phyloP scores from a whole-genome alignment of 2,888 invertebrate species.

The Oxycera nigricornis region DNA sequence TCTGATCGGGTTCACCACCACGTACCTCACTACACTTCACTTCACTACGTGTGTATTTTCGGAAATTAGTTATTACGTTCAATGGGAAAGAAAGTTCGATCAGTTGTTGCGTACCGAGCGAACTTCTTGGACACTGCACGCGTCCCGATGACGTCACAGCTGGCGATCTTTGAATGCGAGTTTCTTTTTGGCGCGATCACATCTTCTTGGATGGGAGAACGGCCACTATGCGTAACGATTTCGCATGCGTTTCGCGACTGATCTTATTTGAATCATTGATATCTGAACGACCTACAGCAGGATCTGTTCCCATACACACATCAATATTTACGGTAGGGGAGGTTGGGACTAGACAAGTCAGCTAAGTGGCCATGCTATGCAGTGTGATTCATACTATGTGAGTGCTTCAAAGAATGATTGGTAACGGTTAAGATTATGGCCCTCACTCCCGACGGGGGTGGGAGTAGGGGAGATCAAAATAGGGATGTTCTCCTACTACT shows the following conservation, averaged over 20 bases:
- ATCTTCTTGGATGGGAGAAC: neutral
- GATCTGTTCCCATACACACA: slow-evolving; percentile 27
- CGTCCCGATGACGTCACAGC: neutral
- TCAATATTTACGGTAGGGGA: slow-evolving; percentile 7
- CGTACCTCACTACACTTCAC: neutral
- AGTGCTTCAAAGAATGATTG: no score
- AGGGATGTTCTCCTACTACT: no score
- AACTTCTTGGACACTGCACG: neutral
- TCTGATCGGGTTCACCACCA: neutral
- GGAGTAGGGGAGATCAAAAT: no score
- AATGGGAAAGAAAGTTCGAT: neutral
- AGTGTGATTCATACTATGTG: no score
- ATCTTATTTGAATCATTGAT: slow-evolving; percentile 50
- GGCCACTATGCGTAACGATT: neutral
- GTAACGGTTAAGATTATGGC: no score
- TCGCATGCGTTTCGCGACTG: slow-evolving; percentile 48
- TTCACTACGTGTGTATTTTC: neutral
- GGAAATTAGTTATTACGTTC: neutral
- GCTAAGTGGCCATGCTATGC: no score
- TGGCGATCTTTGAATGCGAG: neutral
- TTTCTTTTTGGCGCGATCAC: slow-evolving; percentile 6
- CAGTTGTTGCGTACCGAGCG: neutral
- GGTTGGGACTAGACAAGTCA: no score
- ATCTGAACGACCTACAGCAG: slow-evolving; percentile 46
- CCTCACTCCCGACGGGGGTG: no score